Evolutionary conservation across 23 tunicate species (phyloP), one percentile per base, ranked within the genome.

Genomic region (Oikopleura dioica): DNA sequence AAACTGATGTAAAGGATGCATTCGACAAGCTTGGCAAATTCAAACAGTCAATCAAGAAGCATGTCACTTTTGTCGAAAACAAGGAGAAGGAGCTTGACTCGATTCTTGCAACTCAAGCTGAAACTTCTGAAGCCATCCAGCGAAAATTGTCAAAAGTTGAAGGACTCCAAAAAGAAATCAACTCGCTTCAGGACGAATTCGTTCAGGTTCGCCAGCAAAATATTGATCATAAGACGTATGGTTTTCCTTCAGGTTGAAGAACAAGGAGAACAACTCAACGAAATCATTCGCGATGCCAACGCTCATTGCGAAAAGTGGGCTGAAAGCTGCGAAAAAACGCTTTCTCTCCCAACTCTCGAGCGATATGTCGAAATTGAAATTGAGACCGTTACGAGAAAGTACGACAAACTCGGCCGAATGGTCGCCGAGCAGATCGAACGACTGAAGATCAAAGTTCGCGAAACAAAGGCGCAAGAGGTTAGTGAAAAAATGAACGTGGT

Each of bases 401-500:
- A 85, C 75, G 95, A 88, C 78, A 79, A 78, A 35, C 69, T 88
- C 72, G 84, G 84, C 78, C 83, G 84, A 37, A 55, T 88, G 38
- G 67, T 88, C 21, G 81, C 88, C 24, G 95, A 88, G 59, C 78
- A 79, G 69, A 77, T 88, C 37, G 95, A 88, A 35, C 77, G 76
- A 2, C 81, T 79, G 77, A 81, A 78, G 68, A 59, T 84, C 35
- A 83, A 84, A 35, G 77, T 77, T 76, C 72, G 84, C 35, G 76
- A 84, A 24, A 87, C 87, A 29, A 78, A 76, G 38, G 85, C 83
- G 35, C 69, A 78, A 75, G 88, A 88, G 85, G 95, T 88, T 58
- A 38, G 82, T 72, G 32, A 16, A 36, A n/a, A n/a, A n/a, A n/a
- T n/a, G n/a, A n/a, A n/a, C n/a, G n/a, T n/a, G n/a, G n/a, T n/a